phyloP scores from a whole-genome alignment of 2,888 invertebrate species.

The Melieria omissa region DNA sequence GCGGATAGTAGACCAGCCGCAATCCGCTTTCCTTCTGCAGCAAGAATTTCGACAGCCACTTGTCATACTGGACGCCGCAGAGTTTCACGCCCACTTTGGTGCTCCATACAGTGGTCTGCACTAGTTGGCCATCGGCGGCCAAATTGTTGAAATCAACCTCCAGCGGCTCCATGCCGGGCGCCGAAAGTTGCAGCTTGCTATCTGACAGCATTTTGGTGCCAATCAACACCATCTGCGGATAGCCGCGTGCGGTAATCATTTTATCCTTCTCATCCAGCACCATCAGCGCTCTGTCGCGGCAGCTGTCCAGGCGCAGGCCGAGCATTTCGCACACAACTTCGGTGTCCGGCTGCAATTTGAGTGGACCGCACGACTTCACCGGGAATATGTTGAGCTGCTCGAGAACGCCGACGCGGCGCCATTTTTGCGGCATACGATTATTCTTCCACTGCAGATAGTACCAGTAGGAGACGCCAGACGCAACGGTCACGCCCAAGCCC shows the following conservation, averaged over 20 bases:
- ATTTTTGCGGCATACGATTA: slow-evolving; percentile 57
- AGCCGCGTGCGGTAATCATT: slow-evolving; percentile 59
- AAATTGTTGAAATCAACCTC: slow-evolving; percentile 65
- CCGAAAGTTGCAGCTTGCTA: slow-evolving; percentile 69
- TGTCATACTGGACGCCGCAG: slow-evolving; percentile 78
- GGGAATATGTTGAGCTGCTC: slow-evolving; percentile 57
- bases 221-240: slow-evolving; percentile 60
- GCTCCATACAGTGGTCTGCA: slow-evolving; percentile 71
- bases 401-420: slow-evolving; percentile 60
- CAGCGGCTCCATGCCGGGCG: slow-evolving; percentile 70
- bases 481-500: slow-evolving; percentile 49
- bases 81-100: slow-evolving; percentile 72
- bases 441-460: slow-evolving; percentile 48
- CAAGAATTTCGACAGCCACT: slow-evolving; percentile 75
- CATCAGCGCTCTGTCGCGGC: slow-evolving; percentile 61
- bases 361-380: slow-evolving; percentile 59
- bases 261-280: slow-evolving; percentile 56
- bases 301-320: slow-evolving; percentile 51
- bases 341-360: slow-evolving; percentile 43
- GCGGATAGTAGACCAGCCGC: slow-evolving; percentile 73
- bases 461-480: slow-evolving; percentile 52
- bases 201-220: slow-evolving; percentile 50
- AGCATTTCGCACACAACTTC: slow-evolving; percentile 57
- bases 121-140: slow-evolving; percentile 49
- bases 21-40: slow-evolving; percentile 68